Evolutionary conservation across 2,113 vertebrate species (phyloP), one percentile per base, ranked within the genome.

Genomic region (Petaurus breviceps): DNA sequence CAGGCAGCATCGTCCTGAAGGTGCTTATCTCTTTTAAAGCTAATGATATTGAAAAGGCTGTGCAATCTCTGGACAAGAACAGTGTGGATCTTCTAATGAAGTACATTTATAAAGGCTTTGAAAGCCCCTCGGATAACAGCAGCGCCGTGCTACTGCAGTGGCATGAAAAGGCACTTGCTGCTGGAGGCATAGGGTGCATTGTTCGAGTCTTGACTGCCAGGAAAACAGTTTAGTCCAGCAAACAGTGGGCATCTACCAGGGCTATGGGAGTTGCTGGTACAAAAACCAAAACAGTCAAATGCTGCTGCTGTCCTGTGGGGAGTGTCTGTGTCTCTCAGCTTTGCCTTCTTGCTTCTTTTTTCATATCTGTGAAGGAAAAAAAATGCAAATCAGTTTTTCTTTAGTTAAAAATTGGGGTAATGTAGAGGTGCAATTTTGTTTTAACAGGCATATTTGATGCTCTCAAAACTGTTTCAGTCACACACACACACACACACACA

Each of bases 51-150:
- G 99, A 99, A 98, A 99, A 99, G 96, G 99, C 99, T 0, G 99
- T 99, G 94, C 99, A 99, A 97, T 99, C 99, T 0, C 98, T 99
- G 96, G 99, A 99, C 98, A 99, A 99, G 98, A 99, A 99, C 0
- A 98, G 99, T 0, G 99, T 99, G 43, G 99, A 99, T 98, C 99
- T 99, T 96, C 98, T 99, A 84, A 99, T 99, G 99, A 99, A 99
- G 97, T 99, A 99, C 98, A 99, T 99, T 98, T 99, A 99, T 99
- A 99, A 99, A 98, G 99, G 99, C 96, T 99, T 99, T 10, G 99
- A 99, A 98, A 99, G 98, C 95, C 99, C 99, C 3, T 99, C 99
- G 0, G 99, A 99, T 97, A 99, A 99, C 97, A 99, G 99, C 99
- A 99, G 99, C 1, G 99, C 99, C 0, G 98, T 99, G 93, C 98